A percentile compares a stretch with the other conserved stretches of the same genome.
Conservation (phyloP, 2,797 vertebrate species). For the Tenualosa thibaudeaui region DNA sequence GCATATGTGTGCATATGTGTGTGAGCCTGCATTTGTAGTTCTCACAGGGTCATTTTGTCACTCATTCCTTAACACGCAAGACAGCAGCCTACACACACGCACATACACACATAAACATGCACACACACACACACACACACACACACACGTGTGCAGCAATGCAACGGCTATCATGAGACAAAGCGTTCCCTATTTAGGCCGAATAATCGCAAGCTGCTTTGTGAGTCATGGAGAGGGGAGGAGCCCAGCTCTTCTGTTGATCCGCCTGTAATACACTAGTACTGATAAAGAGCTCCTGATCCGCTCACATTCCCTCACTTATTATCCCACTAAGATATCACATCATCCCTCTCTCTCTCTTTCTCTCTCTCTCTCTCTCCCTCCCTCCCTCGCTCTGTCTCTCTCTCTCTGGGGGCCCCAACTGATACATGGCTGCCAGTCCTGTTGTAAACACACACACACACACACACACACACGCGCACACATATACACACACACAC, state of each 20-base stretch:
- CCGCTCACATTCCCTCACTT: neutral
- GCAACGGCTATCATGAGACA: neutral
- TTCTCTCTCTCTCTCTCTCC: too few species aligned
- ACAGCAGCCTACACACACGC: too few species aligned
- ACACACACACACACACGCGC: neutral
- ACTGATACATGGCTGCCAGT: neutral
- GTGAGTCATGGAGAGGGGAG: neutral
- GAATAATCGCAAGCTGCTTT: neutral
- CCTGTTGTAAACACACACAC: neutral
- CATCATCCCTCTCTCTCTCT: neutral
- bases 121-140: too few species aligned
- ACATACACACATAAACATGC: too few species aligned
- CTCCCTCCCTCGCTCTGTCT: too few species aligned
- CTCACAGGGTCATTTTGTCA: too few species aligned
- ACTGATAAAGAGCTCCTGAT: neutral
- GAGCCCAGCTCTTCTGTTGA: neutral
- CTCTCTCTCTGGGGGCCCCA: neutral
- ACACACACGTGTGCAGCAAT: too few species aligned
- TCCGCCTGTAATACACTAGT: neutral
- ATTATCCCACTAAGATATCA: neutral
- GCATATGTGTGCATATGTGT: too few species aligned
- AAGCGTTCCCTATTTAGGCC: neutral
- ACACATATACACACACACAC: too few species aligned
- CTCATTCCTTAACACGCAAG: too few species aligned
- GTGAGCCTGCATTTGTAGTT: too few species aligned